Evolutionary conservation across 2,888 invertebrate genomes (phyloP), one percentile per base, ranked within the genome.

Genomic region (Adela reaumurella): DNA sequence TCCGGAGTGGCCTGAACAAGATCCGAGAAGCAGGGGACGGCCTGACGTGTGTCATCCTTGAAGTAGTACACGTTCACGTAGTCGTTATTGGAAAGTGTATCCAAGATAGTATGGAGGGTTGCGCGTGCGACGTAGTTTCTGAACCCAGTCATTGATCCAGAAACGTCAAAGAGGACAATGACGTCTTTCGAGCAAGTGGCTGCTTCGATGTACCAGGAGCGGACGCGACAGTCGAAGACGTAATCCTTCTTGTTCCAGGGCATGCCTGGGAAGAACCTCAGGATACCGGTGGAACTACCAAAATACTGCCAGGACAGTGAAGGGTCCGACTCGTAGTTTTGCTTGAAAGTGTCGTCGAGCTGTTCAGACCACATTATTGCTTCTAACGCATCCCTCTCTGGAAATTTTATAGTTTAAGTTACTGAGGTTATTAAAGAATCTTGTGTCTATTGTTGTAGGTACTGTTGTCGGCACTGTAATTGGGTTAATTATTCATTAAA

Each of bases 111-210:
- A 51, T 86, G 83, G 18, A 97, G 88, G 1, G 97, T 97, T 60
- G 90, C 87, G 59, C 89, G 86, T 14, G 94, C 96, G 29, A 89
- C 84, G 58, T 87, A 87, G 62, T 85, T 83, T 48, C 83, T 81
- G 55, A 83, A 85, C 1, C 97, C 98, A 24, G 88, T 89, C 98
- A 99, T 99, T 17, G 97, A 97, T 17, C 99, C 99, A 46, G 97
- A 96, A 50, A 89, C 87, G 65, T 99, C 99, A 53, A 99, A 82
- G 49, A 99, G 80, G 51, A 99, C 95, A 20, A 99, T 86, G 58
- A 99, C 89, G 63, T 98, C 97, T 74, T 99, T 99, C 8, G 97
- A 95, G 60, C 96, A 96, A 0, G 97, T 96, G 1, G 98, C 95
- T 0, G 97, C 97, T 74, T 97, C 94, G 55, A 98, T 95, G 67